phyloP scores from a whole-genome alignment of 2,888 invertebrate species.

The Muscina levida region DNA sequence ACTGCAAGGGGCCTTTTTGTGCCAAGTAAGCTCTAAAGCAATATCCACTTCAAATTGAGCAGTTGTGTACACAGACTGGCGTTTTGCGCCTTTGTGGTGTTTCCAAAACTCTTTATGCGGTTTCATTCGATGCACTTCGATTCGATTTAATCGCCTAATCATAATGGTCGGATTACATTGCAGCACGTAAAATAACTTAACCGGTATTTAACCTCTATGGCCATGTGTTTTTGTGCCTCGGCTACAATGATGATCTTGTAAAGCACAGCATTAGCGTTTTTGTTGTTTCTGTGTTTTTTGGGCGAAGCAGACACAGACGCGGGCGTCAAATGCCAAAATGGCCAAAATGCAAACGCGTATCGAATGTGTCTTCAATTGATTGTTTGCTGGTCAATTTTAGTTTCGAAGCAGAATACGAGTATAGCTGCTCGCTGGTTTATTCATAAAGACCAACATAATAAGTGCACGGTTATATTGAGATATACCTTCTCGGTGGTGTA shows the following conservation, averaged over 20 bases:
- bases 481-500: slow-evolving; percentile 12
- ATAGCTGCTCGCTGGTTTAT: background rate
- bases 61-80: slow-evolving; percentile 38
- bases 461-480: slow-evolving; percentile 14
- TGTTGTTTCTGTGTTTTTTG: slow-evolving; percentile 63
- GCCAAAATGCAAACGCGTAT: slow-evolving; percentile 15
- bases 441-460: slow-evolving; percentile 15
- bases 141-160: slow-evolving; percentile 65
- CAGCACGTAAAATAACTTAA: slow-evolving; percentile 78
- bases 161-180: slow-evolving; percentile 65
- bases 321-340: slow-evolving; percentile 44
- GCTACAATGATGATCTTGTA: slow-evolving; percentile 2
- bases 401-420: background rate
- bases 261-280: background rate
- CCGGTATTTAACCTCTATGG: slow-evolving; percentile 77
- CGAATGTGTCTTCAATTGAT: slow-evolving; percentile 42
- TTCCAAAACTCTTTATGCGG: slow-evolving; percentile 43
- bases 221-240: slow-evolving; percentile 41
- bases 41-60: slow-evolving; percentile 56
- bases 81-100: slow-evolving; percentile 40
- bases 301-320: background rate
- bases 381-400: slow-evolving; percentile 35
- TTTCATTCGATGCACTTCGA: slow-evolving; percentile 36
- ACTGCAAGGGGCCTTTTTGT: background rate
- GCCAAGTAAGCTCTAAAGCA: slow-evolving; percentile 3